Evolutionary conservation across 2,113 vertebrate genomes (phyloP), one percentile per base, ranked within the genome.

Genomic region (Varanus komodoensis): DNA sequence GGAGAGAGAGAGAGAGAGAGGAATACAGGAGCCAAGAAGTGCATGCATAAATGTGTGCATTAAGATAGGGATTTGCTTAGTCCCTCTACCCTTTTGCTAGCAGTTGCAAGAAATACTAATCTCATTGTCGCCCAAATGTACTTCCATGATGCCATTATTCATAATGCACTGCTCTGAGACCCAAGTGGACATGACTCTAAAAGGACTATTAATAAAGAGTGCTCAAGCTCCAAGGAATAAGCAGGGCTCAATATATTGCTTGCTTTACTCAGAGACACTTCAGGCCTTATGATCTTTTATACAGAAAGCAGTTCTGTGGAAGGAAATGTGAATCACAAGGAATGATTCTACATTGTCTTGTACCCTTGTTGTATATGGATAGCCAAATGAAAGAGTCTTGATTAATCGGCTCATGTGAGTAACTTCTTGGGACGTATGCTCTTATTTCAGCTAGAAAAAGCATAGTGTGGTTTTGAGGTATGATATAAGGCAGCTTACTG

Each of bases 141-240:
- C 64, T 25, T 79, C 21, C 29, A 0, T 68, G 78, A 38, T 94
- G 34, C 74, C 15, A 25, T 93, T 92, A 84, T 4, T 88, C 81
- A 89, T 94, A 91, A 82, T 90, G n/a, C 3, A 69, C 87, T 92
- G 88, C 84, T 85, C 93, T 88, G 67, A 27, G 90, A 91, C 91
- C 83, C 93, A 94, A 92, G 34, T 91, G 78, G 27, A 87, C 14
- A 84, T 34, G 84, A 25, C 89, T 88, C 87, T 93, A 86, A 69
- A 74, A 44, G 38, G 11, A 54, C 6, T 89, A 29, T 44, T 17
- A 90, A 91, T 38, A 90, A 68, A 93, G 89, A 92, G 79, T 25
- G 54, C 91, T 88, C 50, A 52, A 94, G 75, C 83, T 71, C 91
- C 88, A 90, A 78, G 80, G 17, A 93, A 44, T 64, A 81, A 6